phyloP scores from a whole-genome alignment of 2,888 invertebrate genomes.

The Chaetogeoica ovagalla region DNA sequence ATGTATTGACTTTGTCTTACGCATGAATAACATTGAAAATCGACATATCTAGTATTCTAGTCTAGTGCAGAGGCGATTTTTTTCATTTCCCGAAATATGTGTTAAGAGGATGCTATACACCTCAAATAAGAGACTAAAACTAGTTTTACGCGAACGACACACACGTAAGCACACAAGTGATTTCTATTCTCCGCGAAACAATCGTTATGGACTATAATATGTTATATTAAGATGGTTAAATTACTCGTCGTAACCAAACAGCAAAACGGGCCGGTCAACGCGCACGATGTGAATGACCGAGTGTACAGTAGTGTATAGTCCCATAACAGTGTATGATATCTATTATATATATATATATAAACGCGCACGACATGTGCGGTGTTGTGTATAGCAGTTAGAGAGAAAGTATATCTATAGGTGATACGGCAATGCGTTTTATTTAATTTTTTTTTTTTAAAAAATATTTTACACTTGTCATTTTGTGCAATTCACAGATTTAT shows the following conservation, averaged over 20 bases:
- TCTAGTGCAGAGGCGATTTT: too few species aligned
- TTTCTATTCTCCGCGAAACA: background rate
- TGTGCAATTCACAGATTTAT: background rate
- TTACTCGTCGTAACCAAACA: background rate
- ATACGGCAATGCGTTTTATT: background rate
- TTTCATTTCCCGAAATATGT: too few species aligned
- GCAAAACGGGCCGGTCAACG: conserved; percentile 30
- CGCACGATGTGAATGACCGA: conserved; percentile 49
- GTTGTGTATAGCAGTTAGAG: conserved; percentile 12
- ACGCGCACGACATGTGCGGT: background rate
- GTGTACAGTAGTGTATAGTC: background rate
- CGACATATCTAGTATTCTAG: too few species aligned
- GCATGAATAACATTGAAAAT: too few species aligned
- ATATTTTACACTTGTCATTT: conserved; percentile 3
- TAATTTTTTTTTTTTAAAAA: too few species aligned
- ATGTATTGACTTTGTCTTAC: too few species aligned
- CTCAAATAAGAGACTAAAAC: too few species aligned
- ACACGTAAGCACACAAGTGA: too few species aligned
- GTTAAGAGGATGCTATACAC: too few species aligned
- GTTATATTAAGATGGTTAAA: background rate
- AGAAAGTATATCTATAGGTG: conserved; percentile 26
- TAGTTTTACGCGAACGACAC: too few species aligned
- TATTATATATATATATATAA: too few species aligned
- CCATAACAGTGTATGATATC: too few species aligned
- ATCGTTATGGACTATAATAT: background rate